Evolutionary conservation across 2,888 invertebrate genomes (phyloP).

Genomic region (Polydrusus tereticollis): DNA sequence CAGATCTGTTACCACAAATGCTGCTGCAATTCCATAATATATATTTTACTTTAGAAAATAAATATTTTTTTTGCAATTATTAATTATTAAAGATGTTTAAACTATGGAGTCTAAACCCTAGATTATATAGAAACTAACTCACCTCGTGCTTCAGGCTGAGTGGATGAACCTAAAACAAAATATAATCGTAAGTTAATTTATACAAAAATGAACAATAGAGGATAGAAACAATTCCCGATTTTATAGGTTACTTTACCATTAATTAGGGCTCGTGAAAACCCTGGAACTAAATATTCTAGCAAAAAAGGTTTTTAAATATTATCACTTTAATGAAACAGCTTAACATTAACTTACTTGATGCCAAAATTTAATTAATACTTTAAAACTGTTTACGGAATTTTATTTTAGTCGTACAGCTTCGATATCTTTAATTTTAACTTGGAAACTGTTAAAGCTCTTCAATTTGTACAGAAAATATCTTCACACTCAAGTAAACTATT

Average conservation of each 20-base stretch:
- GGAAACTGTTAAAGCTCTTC: background rate
- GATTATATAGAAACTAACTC: background rate
- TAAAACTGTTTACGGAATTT: background rate
- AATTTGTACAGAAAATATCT: background rate
- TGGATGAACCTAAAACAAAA: background rate
- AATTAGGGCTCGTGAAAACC: no score
- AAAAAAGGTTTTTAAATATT: no score
- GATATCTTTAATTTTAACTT: background rate
- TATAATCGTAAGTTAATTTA: background rate
- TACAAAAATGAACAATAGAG: background rate
- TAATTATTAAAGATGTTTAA: no score
- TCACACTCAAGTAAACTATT: constrained; percentile 5
- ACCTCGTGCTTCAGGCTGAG: background rate
- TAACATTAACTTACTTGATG: background rate
- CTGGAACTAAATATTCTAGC: no score
- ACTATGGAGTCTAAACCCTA: background rate
- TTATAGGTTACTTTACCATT: no score
- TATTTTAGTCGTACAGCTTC: background rate
- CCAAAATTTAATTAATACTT: background rate
- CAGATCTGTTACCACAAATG: no score
- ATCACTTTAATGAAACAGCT: background rate
- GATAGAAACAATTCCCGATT: no score
- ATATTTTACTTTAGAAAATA: no score
- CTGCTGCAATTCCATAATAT: no score
- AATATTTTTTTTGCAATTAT: no score